Base-by-base conservation (phyloP, 2,888 invertebrate genomes). In the Yponomeuta cagnagella region DNA sequence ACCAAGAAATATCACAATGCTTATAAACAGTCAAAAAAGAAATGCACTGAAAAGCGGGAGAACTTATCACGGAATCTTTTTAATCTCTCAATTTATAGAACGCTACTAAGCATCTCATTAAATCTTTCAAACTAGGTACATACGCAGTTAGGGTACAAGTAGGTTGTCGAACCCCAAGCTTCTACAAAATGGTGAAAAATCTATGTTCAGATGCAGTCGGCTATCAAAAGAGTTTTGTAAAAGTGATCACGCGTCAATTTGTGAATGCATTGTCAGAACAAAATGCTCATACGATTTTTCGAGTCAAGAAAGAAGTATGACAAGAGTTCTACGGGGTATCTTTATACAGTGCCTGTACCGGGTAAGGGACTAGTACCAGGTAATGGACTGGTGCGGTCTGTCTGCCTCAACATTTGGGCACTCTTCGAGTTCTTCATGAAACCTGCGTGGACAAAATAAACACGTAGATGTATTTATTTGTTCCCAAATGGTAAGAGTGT, bases 391-490 rank as follows among this genome's bases (percentile, higher is more conserved):
- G 93, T 92, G 92, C 93, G 93, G 92, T 93, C 93, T 87, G 93
- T 87, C 85, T 90, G 93, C 87, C 93, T 93, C 93, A 94, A 93
- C 92, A 93, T 93, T 93, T 94, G 93, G 89, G 94, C 94, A 93
- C 94, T 94, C 91, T 93, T 92, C 83, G 94, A 94, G 86, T 93
- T 93, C 93, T 93, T 93, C 94, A 94, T 94, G 88, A 93, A 93
- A 89, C 93, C 92, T 92, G 92, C 86, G 85, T 85, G 90, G 90
- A 90, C 90, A 91, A 82, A 91, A 86, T 89, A 90, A 90, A 91
- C 80, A 86, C 85, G 85, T 81, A 80, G 84, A 82, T 79, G 78
- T 86, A 86, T 86, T 84, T 88, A 82, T 83, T 78, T 80, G 63
- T 68, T 68, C 31, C 48, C 15, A 43, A 68, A 43, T 43, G 30